Evolutionary conservation across 2,113 vertebrate genomes (phyloP).

Genomic region (Calidris pygmaea): DNA sequence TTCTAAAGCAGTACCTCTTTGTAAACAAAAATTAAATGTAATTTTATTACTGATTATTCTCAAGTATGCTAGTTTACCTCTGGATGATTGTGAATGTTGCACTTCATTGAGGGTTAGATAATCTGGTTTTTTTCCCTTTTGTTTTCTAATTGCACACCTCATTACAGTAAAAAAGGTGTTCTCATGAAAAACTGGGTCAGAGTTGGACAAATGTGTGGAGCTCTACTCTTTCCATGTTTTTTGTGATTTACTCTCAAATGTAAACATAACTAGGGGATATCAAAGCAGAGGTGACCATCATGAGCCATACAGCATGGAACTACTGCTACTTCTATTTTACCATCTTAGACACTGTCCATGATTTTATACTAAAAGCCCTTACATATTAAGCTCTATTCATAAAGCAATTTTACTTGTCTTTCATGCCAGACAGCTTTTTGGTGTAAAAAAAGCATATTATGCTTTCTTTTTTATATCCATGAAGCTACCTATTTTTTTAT

Average conservation of each 20-base stretch:
- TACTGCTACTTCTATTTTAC: not conserved
- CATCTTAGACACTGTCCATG: not conserved
- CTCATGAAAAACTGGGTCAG: not conserved
- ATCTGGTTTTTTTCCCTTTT: not conserved
- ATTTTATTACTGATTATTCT: not conserved
- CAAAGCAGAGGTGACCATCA: not conserved
- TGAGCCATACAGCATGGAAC: not conserved
- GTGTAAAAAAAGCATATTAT: not conserved
- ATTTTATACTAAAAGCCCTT: not conserved
- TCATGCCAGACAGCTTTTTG: not conserved
- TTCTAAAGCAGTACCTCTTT: not conserved
- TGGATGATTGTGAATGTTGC: not conserved
- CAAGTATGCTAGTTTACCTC: not conserved
- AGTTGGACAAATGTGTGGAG: not conserved
- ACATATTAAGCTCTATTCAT: not conserved
- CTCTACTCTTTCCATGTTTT: not conserved
- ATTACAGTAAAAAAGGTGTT: not conserved
- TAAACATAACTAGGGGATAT: not conserved
- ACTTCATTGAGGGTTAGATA: not conserved
- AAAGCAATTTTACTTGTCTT: not conserved
- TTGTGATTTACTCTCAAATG: not conserved
- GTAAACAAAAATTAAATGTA: not conserved
- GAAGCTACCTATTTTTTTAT: not conserved
- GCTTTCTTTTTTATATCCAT: not conserved
- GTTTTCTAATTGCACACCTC: not conserved